phyloP scores from a whole-genome alignment of 2,888 invertebrate genomes.

The Cerceris rybyensis region DNA sequence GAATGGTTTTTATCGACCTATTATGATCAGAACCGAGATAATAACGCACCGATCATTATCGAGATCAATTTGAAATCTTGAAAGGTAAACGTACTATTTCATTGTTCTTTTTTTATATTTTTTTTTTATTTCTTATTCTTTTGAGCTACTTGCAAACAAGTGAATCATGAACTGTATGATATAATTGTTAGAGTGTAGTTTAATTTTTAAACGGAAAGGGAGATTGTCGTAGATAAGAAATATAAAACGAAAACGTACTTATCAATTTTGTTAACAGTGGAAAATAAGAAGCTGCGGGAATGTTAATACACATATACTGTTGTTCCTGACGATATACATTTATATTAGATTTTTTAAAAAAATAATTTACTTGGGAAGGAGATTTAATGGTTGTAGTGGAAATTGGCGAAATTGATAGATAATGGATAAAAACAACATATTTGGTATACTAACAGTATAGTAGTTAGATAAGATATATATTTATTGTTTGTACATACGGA shows the following conservation, averaged over 20 bases:
- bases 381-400: constrained; percentile 6
- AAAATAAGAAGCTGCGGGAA: too few relatives aligned
- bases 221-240: background rate
- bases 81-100: too few relatives aligned
- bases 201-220: background rate
- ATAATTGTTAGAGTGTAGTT: background rate
- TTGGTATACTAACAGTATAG: constrained; percentile 28
- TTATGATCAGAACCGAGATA: constrained; percentile 15
- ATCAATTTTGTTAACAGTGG: too few relatives aligned
- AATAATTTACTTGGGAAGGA: constrained; percentile 4
- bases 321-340: background rate
- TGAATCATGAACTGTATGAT: background rate
- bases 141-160: background rate
- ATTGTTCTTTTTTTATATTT: too few relatives aligned
- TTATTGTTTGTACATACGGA: constrained; percentile 76
- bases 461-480: constrained; percentile 59
- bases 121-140: constrained; percentile 3
- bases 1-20: constrained; percentile 48
- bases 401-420: constrained; percentile 18
- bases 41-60: background rate
- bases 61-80: too few relatives aligned
- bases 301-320: background rate
- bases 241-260: too few relatives aligned
- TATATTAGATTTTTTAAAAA: background rate
- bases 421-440: constrained; percentile 24